A percentile compares a stretch with the other conserved stretches of the same genome.
phyloP scores from a whole-genome alignment of 2,888 invertebrate species.

The Tenthredo livida region DNA sequence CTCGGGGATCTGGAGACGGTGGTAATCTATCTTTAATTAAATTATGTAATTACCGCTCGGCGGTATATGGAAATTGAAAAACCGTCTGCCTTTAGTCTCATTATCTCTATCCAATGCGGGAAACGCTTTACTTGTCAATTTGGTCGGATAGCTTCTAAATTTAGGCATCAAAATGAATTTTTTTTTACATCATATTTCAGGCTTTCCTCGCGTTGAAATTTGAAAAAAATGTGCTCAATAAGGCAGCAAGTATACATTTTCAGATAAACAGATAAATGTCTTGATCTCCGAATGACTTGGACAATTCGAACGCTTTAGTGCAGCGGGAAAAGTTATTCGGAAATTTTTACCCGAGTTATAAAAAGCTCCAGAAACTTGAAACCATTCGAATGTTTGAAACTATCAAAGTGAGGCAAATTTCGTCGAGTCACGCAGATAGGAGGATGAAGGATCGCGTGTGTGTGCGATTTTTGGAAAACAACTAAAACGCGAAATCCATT shows the following conservation, averaged over 20 bases:
- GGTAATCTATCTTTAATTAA: slow-evolving; percentile 37
- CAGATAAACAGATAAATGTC: not conserved
- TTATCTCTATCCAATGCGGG: not conserved
- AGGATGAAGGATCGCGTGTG: not conserved
- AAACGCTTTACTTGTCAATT: not conserved
- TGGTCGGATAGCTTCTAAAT: not conserved
- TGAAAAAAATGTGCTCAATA: not conserved
- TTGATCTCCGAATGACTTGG: not conserved
- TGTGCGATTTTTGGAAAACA: not conserved
- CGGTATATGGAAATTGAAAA: slow-evolving; percentile 25
- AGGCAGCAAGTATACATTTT: not conserved
- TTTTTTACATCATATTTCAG: not conserved
- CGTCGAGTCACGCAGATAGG: not conserved
- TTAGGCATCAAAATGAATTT: not conserved
- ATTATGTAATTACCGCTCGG: slow-evolving; percentile 31
- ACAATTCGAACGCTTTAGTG: not conserved
- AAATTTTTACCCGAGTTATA: not conserved
- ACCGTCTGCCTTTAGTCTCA: not conserved
- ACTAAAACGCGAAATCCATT: not conserved
- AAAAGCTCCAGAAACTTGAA: not conserved
- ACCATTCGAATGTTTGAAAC: not conserved
- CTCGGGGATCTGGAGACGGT: not conserved
- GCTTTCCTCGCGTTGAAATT: not conserved
- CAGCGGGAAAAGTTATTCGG: not conserved
- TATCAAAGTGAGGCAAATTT: slow-evolving; percentile 7